A percentile compares a stretch with the other conserved stretches of the same genome.
These are phyloP conservation scores for Latheticus oryzae DNA, from an alignment of 2,888 invertebrate species.

Conservation along the genomic window DNA sequence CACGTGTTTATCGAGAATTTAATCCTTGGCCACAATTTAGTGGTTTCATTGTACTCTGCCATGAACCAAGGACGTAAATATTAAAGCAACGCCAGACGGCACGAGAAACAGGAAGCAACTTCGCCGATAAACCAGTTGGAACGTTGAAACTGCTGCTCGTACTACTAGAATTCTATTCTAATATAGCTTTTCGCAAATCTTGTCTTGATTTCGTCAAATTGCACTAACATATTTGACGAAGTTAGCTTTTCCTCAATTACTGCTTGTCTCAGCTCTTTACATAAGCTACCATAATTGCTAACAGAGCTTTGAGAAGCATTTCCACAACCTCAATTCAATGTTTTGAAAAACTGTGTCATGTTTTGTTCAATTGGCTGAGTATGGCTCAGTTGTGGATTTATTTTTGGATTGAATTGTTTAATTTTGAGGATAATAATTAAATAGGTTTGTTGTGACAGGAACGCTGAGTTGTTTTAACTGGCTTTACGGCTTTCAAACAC, in stretches of 20 bases:
- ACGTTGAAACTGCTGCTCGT: constrained; percentile 41
- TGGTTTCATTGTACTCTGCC: constrained; percentile 34
- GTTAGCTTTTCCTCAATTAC: constrained; percentile 15
- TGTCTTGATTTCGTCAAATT: constrained; percentile 40
- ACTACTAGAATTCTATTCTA: constrained; percentile 37
- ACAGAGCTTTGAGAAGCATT: too few relatives aligned
- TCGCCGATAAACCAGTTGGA: constrained; percentile 41
- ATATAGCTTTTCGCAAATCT: constrained; percentile 40
- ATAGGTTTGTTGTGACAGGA: constrained; percentile 6
- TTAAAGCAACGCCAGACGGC: constrained; percentile 41
- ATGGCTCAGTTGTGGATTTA: too few relatives aligned
- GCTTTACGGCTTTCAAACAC: constrained; percentile 17
- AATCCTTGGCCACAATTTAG: constrained; percentile 34
- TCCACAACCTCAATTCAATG: too few relatives aligned
- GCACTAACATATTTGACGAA: constrained; percentile 25
- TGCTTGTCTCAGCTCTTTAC: constrained; percentile 15
- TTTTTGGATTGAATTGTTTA: background rate
- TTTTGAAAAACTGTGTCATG: too few relatives aligned
- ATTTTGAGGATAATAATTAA: constrained; percentile 12
- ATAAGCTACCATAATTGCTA: constrained; percentile 14
- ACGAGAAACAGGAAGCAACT: constrained; percentile 39
- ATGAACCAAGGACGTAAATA: constrained; percentile 39
- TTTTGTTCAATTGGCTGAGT: too few relatives aligned
- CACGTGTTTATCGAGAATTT: constrained; percentile 25
- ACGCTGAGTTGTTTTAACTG: constrained; percentile 5